Percentiles rank a stretch among this genome's conserved stretches.
Conservation (phyloP, 2,888 invertebrate species). For the Caenorhabditis sp. region DNA sequence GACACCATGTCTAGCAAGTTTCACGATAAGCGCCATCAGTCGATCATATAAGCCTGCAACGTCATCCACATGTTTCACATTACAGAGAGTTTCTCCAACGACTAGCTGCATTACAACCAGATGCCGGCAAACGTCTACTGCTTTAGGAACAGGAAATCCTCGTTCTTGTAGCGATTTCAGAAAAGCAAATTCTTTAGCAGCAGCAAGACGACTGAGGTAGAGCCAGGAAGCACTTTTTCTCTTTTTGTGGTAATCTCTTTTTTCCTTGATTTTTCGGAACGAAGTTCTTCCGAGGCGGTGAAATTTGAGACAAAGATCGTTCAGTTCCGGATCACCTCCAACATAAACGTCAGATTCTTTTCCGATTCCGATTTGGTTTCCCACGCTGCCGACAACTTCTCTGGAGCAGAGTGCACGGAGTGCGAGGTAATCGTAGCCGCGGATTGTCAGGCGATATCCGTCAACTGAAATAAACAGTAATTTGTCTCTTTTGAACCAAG, state of each 20-base stretch:
- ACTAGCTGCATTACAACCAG: conserved; percentile 97
- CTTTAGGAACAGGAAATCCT: conserved; percentile 95
- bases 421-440: conserved; percentile 97
- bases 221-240: conserved; percentile 93
- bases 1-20: conserved; percentile 94
- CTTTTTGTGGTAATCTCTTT: conserved; percentile 96
- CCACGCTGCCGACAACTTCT: conserved; percentile 88
- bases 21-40: conserved; percentile 93
- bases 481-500: too few relatives aligned
- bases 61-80: conserved; percentile 75
- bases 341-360: conserved; percentile 90
- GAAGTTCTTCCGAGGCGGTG: conserved; percentile 93
- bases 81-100: conserved; percentile 85
- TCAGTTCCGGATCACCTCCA: conserved; percentile 79
- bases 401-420: conserved; percentile 87
- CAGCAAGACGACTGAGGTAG: conserved; percentile 95
- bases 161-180: conserved; percentile 91
- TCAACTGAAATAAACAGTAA: conserved; percentile 90
- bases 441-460: conserved; percentile 95
- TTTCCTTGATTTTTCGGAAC: conserved; percentile 95
- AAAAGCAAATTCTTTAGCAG: conserved; percentile 92
- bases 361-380: conserved; percentile 98
- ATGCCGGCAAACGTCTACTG: conserved; percentile 94
- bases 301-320: conserved; percentile 90
- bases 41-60: conserved; percentile 89